Conservation (phyloP, 2,888 invertebrate genomes). For the Agrenia bidenticulata region DNA sequence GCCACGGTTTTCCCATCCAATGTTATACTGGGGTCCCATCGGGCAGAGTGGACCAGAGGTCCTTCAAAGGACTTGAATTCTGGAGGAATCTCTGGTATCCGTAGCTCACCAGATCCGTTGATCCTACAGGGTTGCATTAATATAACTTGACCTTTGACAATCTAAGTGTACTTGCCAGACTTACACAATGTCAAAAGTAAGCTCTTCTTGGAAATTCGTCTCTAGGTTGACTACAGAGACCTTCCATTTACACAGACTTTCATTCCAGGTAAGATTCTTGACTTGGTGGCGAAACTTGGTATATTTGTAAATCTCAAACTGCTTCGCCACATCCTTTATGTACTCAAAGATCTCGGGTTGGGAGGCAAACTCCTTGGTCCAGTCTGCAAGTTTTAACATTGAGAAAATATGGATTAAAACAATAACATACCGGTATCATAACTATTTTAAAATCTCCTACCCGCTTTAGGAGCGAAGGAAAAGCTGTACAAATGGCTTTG, state of each 20-base stretch:
- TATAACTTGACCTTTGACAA: neutral
- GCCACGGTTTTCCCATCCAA: conserved; percentile 39
- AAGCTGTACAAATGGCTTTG: conserved; percentile 30
- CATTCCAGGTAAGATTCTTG: conserved; percentile 33
- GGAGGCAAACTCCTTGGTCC: conserved; percentile 30
- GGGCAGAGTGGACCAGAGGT: conserved; percentile 34
- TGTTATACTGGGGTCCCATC: conserved; percentile 37
- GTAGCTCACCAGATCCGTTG: conserved; percentile 28
- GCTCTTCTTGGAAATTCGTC: neutral
- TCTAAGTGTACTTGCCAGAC: conserved; percentile 1
- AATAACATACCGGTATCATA: neutral
- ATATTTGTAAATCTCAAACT: conserved; percentile 40
- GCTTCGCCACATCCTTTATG: conserved; percentile 32
- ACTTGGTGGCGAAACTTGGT: conserved; percentile 34
- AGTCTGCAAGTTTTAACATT: conserved; percentile 28
- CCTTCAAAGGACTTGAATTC: conserved; percentile 31
- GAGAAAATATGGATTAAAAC: neutral
- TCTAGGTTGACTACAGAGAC: conserved; percentile 10
- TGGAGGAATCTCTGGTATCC: conserved; percentile 31
- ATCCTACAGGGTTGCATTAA: conserved; percentile 13
- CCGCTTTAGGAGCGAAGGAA: conserved; percentile 32
- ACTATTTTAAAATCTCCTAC: conserved; percentile 11
- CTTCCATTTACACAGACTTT: conserved; percentile 28
- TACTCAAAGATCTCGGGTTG: conserved; percentile 44
- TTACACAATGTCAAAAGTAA: conserved; percentile 32